Conservation (phyloP, 2,113 vertebrate genomes). For the Antigone vipio region DNA sequence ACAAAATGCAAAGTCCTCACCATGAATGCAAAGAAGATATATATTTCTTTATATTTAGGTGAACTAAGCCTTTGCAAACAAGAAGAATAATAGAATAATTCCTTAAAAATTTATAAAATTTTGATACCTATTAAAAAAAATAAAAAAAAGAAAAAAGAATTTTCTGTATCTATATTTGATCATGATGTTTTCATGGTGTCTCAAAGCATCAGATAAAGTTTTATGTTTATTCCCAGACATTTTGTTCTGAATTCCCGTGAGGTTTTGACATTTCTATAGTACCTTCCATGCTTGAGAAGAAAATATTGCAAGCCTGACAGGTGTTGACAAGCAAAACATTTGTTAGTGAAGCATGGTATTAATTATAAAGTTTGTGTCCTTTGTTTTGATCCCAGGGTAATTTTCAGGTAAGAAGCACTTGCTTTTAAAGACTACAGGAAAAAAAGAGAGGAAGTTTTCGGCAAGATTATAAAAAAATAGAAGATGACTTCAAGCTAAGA, state of each 20-base stretch:
- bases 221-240: conserved; percentile 39
- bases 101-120: not conserved
- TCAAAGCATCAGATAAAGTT: conserved; percentile 30
- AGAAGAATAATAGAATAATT: not conserved
- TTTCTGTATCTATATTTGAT: not conserved
- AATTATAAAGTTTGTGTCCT: conserved; percentile 51
- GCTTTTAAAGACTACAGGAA: conserved; percentile 31
- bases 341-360: conserved; percentile 60
- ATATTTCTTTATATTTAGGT: not conserved
- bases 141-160: not conserved
- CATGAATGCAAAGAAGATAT: not conserved
- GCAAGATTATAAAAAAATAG: conserved; percentile 13
- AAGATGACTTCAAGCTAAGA: conserved; percentile 11
- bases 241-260: conserved; percentile 36
- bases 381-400: conserved; percentile 45
- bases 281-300: conserved; percentile 48
- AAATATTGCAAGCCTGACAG: conserved; percentile 65
- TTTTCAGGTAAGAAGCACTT: conserved; percentile 49
- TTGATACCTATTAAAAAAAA: not conserved
- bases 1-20: not conserved
- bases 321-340: conserved; percentile 66
- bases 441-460: conserved; percentile 6
- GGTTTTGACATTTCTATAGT: conserved; percentile 65
- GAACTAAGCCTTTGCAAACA: not conserved
- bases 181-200: not conserved